These are phyloP conservation scores for Tachysurus vachellii DNA, from an alignment of 2,113 vertebrate species.

Conservation along the genomic window DNA sequence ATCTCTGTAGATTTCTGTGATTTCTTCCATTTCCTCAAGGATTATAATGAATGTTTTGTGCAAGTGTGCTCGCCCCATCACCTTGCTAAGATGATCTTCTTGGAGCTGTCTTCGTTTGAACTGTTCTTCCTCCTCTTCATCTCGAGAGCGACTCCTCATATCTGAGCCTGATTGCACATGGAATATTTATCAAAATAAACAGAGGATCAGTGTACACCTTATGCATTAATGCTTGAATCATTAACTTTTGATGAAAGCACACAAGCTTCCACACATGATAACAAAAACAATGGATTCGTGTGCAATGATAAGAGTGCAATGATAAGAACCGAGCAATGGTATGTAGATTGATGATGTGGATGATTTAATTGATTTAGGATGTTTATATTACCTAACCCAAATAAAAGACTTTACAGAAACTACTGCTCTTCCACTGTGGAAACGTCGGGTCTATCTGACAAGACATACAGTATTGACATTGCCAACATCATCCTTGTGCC, in stretches of 20 bases:
- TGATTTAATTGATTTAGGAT: slow-evolving; percentile 10
- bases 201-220: not conserved
- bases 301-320: slow-evolving; percentile 5
- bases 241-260: not conserved
- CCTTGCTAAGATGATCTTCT: slow-evolving; percentile 88
- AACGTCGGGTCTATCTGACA: not conserved
- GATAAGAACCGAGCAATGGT: slow-evolving; percentile 27
- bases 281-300: slow-evolving; percentile 12
- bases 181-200: not conserved
- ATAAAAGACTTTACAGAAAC: not conserved
- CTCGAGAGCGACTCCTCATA: slow-evolving; percentile 78
- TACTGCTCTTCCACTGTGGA: not conserved
- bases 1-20: not conserved
- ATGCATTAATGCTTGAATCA: not conserved
- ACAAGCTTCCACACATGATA: not conserved
- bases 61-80: slow-evolving; percentile 44
- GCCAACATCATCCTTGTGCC: slow-evolving; percentile 6
- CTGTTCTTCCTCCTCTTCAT: slow-evolving; percentile 84
- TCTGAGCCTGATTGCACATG: slow-evolving; percentile 74
- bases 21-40: not conserved
- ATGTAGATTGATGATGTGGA: slow-evolving; percentile 10
- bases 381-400: not conserved
- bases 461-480: not conserved
- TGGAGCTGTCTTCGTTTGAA: slow-evolving; percentile 83
- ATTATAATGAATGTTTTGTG: slow-evolving; percentile 10